Evolutionary conservation across 2,797 vertebrate genomes (phyloP).

Genomic region (Premnoplex brunnescens): DNA sequence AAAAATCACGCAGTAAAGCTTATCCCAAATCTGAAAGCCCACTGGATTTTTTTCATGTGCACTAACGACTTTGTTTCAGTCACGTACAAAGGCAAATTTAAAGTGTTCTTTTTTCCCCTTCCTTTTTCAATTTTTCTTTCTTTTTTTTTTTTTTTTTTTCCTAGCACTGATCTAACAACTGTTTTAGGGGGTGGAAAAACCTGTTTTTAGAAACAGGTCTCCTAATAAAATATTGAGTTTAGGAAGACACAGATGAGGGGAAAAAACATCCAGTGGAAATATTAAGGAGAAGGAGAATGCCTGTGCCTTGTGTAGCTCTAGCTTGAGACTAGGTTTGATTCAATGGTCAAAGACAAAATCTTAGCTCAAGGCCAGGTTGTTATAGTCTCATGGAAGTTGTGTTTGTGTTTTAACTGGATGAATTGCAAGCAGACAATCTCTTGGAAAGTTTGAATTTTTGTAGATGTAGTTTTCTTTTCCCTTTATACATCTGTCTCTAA

Average conservation of each 20-base stretch:
- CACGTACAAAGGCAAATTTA: neutral
- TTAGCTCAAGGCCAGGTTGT: neutral
- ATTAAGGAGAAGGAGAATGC: neutral
- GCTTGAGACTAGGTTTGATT: neutral
- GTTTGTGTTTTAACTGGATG: neutral
- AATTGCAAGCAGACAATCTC: neutral
- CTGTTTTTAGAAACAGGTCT: neutral
- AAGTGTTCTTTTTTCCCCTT: rapidly evolving
- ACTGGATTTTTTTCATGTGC: neutral
- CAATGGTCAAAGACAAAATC: neutral
- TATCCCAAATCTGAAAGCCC: neutral
- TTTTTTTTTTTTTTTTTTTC: neutral
- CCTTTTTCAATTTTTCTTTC: neutral
- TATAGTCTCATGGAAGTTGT: neutral
- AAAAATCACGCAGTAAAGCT: neutral
- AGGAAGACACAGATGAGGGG: neutral
- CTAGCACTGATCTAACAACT: neutral
- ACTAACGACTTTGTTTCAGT: neutral
- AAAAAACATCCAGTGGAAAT: neutral
- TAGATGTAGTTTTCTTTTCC: neutral
- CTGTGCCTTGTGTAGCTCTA: too few relatives aligned
- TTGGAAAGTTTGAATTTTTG: neutral
- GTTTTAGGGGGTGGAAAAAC: too few relatives aligned
- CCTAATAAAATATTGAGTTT: neutral
- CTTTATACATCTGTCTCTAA: neutral